Evolutionary conservation across 1,140 invertebrate species (phyloP).

Genomic region (Drosophila tani): DNA sequence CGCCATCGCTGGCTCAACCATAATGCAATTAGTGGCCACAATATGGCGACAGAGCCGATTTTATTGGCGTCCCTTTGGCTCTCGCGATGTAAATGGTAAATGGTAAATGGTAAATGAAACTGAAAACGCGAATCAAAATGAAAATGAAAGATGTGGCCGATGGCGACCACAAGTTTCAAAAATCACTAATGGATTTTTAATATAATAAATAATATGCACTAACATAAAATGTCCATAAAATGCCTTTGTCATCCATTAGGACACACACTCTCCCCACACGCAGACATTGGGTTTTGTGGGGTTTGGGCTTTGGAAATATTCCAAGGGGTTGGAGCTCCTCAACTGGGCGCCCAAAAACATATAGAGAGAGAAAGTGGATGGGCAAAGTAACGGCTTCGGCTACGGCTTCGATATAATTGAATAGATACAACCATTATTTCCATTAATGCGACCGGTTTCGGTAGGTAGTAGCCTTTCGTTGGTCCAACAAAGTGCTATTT

Average conservation of each 20-base stretch:
- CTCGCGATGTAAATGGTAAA: constrained; percentile 6
- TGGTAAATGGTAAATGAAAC: constrained; percentile 24
- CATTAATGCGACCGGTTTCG: constrained; percentile 57
- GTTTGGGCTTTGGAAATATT: not conserved
- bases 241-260: constrained; percentile 72
- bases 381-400: constrained; percentile 32
- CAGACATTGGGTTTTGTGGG: not conserved
- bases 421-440: constrained; percentile 76
- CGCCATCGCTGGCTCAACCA: constrained; percentile 64
- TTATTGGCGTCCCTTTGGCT: constrained; percentile 55
- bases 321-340: not conserved
- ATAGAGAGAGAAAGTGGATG: constrained; percentile 4
- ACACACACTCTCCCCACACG: constrained; percentile 1
- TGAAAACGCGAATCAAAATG: constrained; percentile 49
- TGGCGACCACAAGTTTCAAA: constrained; percentile 78
- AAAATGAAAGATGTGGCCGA: constrained; percentile 72
- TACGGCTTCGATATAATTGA: constrained; percentile 65
- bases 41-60: constrained; percentile 56
- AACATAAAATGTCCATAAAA: constrained; percentile 53
- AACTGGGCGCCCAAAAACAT: not conserved
- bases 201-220: constrained; percentile 79
- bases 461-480: constrained; percentile 34
- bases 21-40: constrained; percentile 80
- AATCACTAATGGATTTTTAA: constrained; percentile 83
- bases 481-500: constrained; percentile 63